phyloP scores from a whole-genome alignment of 2,797 vertebrate genomes.

The Forpus xanthops region DNA sequence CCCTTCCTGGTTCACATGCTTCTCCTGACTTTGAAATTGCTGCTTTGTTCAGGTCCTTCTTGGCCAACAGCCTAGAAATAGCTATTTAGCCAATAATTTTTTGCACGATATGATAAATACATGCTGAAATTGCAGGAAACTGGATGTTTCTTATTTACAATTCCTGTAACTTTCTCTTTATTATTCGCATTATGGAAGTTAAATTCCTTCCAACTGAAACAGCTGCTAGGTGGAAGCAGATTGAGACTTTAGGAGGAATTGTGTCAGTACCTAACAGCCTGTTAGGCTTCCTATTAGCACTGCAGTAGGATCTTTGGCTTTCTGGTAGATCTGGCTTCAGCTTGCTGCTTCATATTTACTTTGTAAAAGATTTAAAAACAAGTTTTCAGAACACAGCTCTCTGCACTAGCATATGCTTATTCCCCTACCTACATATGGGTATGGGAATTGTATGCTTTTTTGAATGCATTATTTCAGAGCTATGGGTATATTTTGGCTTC shows the following conservation, averaged over 20 bases:
- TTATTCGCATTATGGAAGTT: neutral
- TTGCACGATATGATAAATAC: neutral
- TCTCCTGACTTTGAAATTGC: conserved; percentile 5
- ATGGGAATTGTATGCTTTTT: neutral
- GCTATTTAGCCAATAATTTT: neutral
- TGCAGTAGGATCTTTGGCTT: neutral
- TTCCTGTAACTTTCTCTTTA: conserved; percentile 26
- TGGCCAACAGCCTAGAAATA: conserved; percentile 22
- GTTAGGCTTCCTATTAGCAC: neutral
- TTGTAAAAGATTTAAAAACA: neutral
- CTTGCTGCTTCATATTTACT: neutral
- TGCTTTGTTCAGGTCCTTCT: conserved; percentile 30
- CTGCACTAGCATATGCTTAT: neutral
- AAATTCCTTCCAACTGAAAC: neutral
- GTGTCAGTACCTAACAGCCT: neutral
- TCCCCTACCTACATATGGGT: fast-evolving
- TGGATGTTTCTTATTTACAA: neutral
- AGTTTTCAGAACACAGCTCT: neutral
- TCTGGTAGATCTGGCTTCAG: neutral
- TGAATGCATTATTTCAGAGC: neutral
- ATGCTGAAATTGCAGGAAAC: conserved; percentile 33
- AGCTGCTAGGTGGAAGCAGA: conserved; percentile 15
- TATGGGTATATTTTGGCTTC: neutral
- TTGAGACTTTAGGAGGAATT: conserved; percentile 3
- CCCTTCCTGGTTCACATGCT: neutral